Percentiles rank a stretch among this genome's conserved stretches.
These are phyloP conservation scores for Cyprinella venusta DNA, from an alignment of 2,797 vertebrate species.

Conservation along the genomic window DNA sequence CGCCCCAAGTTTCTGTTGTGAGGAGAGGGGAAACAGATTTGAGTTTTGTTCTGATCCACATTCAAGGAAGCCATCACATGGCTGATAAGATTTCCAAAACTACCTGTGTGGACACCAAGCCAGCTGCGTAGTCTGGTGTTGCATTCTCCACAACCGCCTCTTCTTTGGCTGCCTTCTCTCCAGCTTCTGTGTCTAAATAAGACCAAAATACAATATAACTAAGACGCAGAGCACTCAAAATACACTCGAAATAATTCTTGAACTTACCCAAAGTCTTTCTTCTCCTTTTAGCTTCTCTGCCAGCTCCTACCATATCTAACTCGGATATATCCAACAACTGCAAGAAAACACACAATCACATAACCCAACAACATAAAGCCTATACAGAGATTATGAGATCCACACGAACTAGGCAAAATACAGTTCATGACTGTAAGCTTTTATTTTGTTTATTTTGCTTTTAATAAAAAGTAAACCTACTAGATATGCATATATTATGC, in stretches of 20 bases:
- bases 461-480: not conserved
- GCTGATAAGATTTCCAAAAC: not conserved
- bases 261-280: constrained; percentile 91
- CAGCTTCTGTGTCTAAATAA: constrained; percentile 85
- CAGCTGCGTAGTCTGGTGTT: constrained; percentile 96
- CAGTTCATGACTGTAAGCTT: not conserved
- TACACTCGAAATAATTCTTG: not conserved
- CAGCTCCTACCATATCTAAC: constrained; percentile 91
- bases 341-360: constrained; percentile 36
- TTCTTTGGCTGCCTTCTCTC: constrained; percentile 94
- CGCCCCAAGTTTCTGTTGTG: constrained; percentile 89
- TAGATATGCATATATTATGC: not conserved
- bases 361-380: not conserved
- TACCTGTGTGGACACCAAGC: constrained; percentile 96
- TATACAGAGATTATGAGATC: not conserved
- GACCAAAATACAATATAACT: constrained; percentile 13
- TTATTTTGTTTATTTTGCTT: not conserved
- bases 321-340: constrained; percentile 94
- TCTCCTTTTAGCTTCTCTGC: constrained; percentile 94
- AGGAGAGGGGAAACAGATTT: not conserved
- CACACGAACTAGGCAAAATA: not conserved
- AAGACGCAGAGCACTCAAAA: not conserved
- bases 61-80: not conserved
- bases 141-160: constrained; percentile 93
- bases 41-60: not conserved